Evolutionary conservation across 30 jellyfish, hydroid and myxozoan genomes (phyloP).

Genomic region (Chrysaora quinquecirrha): DNA sequence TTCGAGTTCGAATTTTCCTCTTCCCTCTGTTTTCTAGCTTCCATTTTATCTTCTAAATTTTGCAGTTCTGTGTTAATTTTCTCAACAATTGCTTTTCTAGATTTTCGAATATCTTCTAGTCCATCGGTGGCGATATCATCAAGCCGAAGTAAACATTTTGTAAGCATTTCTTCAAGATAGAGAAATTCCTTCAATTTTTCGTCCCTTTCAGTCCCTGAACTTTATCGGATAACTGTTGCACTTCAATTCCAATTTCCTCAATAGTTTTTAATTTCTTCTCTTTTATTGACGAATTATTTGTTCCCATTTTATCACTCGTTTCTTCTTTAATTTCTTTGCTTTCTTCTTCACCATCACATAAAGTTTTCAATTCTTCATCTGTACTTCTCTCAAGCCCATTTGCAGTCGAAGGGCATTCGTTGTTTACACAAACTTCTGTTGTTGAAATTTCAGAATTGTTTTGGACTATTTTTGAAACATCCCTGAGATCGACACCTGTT

Average conservation of each 20-base stretch:
- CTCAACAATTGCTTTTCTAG: slow-evolving; percentile 61
- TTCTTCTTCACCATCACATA: background rate
- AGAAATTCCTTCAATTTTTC: slow-evolving; percentile 34
- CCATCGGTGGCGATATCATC: slow-evolving; percentile 87
- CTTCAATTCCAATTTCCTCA: slow-evolving; percentile 29
- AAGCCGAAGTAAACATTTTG: slow-evolving; percentile 69
- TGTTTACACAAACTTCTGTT: background rate
- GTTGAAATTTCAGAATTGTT: background rate
- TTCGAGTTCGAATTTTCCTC: background rate
- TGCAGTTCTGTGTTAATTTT: slow-evolving; percentile 36
- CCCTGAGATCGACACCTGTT: background rate
- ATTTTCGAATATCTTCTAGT: slow-evolving; percentile 50
- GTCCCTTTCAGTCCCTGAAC: slow-evolving; percentile 22
- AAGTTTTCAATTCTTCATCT: background rate
- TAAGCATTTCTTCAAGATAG: slow-evolving; percentile 84
- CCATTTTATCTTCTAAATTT: slow-evolving; percentile 39
- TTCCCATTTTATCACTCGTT: slow-evolving; percentile 8
- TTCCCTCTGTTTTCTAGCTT: no score
- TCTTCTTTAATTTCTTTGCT: background rate
- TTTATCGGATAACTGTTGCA: slow-evolving; percentile 30
- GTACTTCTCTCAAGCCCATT: no score
- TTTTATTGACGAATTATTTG: background rate
- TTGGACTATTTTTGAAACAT: background rate
- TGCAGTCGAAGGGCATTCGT: background rate
- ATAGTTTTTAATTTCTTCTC: slow-evolving; percentile 16